Percentiles rank a stretch among this genome's conserved stretches.
Conservation (phyloP, 2,113 vertebrate genomes). For the Melanerpes aurifrons region DNA sequence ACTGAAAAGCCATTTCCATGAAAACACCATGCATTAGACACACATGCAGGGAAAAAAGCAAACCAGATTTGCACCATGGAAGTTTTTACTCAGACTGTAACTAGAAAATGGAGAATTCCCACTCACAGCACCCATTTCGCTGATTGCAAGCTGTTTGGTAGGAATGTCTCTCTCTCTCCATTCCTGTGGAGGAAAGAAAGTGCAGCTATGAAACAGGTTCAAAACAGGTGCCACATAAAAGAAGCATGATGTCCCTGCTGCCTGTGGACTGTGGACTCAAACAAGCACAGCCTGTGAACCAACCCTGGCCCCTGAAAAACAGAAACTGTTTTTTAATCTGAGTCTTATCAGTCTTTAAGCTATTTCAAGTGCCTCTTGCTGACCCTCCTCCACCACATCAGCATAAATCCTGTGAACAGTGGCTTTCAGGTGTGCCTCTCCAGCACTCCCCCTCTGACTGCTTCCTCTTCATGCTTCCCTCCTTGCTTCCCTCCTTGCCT, state of each 20-base stretch:
- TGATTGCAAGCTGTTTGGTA: background rate
- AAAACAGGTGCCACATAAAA: background rate
- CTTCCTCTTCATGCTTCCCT: background rate
- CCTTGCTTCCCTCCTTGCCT: background rate
- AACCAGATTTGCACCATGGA: background rate
- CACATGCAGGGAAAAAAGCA: background rate
- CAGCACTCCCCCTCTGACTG: background rate
- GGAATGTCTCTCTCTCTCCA: background rate
- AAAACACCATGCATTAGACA: background rate
- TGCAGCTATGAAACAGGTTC: background rate
- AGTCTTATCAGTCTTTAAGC: background rate
- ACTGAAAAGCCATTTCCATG: conserved; percentile 4
- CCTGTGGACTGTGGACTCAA: background rate
- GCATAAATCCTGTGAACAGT: background rate
- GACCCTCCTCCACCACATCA: background rate
- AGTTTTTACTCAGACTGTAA: background rate
- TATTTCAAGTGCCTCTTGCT: background rate
- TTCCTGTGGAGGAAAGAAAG: background rate
- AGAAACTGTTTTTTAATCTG: background rate
- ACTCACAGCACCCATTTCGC: background rate
- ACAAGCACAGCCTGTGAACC: background rate
- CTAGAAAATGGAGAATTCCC: background rate
- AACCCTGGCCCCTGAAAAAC: background rate
- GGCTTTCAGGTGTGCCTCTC: background rate
- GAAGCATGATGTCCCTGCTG: background rate